phyloP scores from a whole-genome alignment of 2,797 vertebrate genomes.

The Cynopterus sphinx region DNA sequence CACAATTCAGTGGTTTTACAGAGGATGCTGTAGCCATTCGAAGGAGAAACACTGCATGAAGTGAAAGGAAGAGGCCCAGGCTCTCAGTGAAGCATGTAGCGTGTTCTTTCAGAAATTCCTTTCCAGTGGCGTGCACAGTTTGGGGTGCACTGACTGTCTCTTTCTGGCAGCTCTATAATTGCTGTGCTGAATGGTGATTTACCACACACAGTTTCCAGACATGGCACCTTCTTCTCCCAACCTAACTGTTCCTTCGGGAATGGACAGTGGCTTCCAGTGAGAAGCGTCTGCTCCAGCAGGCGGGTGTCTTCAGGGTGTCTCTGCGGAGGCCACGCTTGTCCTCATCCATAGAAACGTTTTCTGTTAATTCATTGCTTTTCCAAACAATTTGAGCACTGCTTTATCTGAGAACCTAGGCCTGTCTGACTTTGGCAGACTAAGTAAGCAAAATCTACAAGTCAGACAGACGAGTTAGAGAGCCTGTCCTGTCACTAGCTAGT shows the following conservation, averaged over 20 bases:
- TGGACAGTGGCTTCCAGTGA: background rate
- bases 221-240: background rate
- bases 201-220: background rate
- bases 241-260: background rate
- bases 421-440: background rate
- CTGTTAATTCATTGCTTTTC: slow-evolving; percentile 20
- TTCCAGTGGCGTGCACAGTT: background rate
- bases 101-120: background rate
- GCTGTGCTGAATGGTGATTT: background rate
- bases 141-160: background rate
- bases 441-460: background rate
- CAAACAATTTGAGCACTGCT: background rate
- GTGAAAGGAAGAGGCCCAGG: background rate
- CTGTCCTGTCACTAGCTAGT: background rate
- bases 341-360: background rate
- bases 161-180: background rate
- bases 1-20: background rate
- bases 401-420: background rate
- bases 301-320: background rate
- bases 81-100: too few relatives aligned
- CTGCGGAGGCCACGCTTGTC: background rate
- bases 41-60: background rate
- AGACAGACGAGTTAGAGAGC: background rate
- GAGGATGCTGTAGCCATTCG: background rate
- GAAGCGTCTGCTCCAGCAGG: background rate